Percentiles rank a stretch among this genome's conserved stretches.
Evolutionary conservation across 1,140 invertebrate species (phyloP).

Genomic region (Scaptomyza pallida): DNA sequence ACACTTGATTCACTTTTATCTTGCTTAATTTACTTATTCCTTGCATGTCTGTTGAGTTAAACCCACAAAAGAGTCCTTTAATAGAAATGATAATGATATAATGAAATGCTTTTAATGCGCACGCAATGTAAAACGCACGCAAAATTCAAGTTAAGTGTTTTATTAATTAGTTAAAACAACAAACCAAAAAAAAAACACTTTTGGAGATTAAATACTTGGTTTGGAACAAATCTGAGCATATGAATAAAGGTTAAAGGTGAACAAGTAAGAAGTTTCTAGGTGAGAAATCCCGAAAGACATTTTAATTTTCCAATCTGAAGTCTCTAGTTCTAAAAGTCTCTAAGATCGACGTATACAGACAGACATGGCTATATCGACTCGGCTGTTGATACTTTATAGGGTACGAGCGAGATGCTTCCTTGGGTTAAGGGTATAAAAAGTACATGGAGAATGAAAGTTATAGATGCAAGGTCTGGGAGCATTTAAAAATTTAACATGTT

Average conservation of each 20-base stretch:
- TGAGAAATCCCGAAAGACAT: too few species aligned
- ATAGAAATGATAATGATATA: constrained; percentile 44
- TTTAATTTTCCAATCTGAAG: too few species aligned
- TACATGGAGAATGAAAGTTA: too few species aligned
- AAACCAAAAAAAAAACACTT: constrained; percentile 31
- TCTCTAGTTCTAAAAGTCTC: too few species aligned
- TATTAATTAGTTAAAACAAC: constrained; percentile 37
- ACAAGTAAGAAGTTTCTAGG: not conserved
- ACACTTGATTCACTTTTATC: not conserved
- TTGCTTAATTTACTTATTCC: not conserved
- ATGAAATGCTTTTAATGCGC: constrained; percentile 21
- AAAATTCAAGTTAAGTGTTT: constrained; percentile 19
- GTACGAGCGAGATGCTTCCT: too few species aligned
- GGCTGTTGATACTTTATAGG: too few species aligned
- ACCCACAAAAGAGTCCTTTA: not conserved
- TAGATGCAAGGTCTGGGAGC: too few species aligned
- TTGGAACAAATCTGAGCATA: not conserved
- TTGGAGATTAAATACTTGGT: constrained; percentile 31
- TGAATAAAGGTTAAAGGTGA: constrained; percentile 1
- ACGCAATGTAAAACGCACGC: constrained; percentile 27
- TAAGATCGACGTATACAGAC: too few species aligned
- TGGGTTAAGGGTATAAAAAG: too few species aligned
- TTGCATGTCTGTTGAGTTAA: not conserved
- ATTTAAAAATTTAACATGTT: too few species aligned
- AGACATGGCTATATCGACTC: too few species aligned